phyloP scores from a whole-genome alignment of 2,797 vertebrate species.

The Epinephelus malabaricus region DNA sequence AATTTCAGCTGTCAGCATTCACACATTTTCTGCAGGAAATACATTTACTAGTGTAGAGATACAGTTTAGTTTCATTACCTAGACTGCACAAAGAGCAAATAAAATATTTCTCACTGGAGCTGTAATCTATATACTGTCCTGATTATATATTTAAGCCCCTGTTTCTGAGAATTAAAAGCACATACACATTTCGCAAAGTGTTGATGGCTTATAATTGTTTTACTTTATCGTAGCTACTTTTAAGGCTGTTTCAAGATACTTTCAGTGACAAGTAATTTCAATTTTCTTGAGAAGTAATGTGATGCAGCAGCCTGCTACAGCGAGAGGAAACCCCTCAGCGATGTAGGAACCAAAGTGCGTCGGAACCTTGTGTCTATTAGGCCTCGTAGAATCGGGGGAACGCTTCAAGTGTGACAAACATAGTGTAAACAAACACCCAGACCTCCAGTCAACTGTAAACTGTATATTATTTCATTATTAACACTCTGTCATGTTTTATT shows the following conservation, averaged over 20 bases:
- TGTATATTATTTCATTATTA: neutral
- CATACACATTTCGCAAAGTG: no score
- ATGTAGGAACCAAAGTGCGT: constrained; percentile 42
- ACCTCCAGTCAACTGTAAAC: neutral
- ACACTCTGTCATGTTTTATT: neutral
- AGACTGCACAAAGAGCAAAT: neutral
- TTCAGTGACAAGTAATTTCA: neutral
- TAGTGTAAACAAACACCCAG: constrained; percentile 50
- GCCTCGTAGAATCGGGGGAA: neutral
- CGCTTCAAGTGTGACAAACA: neutral
- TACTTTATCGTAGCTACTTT: no score
- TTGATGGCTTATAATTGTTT: no score
- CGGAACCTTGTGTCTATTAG: constrained; percentile 48
- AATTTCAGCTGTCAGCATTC: no score
- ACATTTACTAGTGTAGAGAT: no score
- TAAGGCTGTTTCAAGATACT: neutral
- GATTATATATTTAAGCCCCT: no score
- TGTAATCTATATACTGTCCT: neutral
- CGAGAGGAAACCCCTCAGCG: no score
- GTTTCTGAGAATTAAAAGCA: no score
- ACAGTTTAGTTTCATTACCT: neutral
- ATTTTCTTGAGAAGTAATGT: neutral
- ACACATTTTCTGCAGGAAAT: neutral
- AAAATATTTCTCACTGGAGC: neutral
- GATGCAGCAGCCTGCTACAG: neutral